Conservation (phyloP, 2,113 vertebrate genomes). For the Thalassarche chlororhynchos region DNA sequence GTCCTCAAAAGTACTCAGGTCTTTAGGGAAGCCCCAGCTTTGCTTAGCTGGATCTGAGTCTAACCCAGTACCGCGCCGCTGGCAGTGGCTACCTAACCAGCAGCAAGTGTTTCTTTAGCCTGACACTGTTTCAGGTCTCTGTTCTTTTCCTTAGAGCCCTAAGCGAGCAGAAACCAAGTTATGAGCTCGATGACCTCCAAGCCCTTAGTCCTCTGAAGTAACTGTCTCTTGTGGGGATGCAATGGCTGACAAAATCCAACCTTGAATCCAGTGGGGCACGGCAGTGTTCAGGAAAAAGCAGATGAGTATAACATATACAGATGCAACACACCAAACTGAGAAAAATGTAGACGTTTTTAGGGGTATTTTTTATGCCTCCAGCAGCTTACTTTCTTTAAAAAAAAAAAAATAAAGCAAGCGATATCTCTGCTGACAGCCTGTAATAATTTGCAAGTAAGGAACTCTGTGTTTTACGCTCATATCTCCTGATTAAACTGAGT, state of each 20-base stretch:
- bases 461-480: not conserved
- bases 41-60: not conserved
- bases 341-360: not conserved
- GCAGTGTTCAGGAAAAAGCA: not conserved
- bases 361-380: not conserved
- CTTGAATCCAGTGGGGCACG: not conserved
- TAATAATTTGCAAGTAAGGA: not conserved
- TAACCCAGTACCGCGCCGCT: rapidly evolving
- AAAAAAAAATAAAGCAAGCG: not conserved
- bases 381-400: not conserved
- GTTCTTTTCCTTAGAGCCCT: not conserved
- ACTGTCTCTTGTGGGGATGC: not conserved
- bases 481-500: not conserved
- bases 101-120: not conserved
- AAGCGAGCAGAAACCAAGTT: not conserved
- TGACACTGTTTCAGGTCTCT: not conserved
- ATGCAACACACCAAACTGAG: not conserved
- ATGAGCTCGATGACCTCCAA: not conserved
- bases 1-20: not conserved
- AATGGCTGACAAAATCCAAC: not conserved
- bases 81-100: not conserved
- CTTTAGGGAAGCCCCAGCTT: not conserved
- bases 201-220: not conserved
- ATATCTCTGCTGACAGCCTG: not conserved
- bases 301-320: not conserved